Evolutionary conservation across 1,140 invertebrate genomes (phyloP).

Genomic region (Brachionus plicatilis): DNA sequence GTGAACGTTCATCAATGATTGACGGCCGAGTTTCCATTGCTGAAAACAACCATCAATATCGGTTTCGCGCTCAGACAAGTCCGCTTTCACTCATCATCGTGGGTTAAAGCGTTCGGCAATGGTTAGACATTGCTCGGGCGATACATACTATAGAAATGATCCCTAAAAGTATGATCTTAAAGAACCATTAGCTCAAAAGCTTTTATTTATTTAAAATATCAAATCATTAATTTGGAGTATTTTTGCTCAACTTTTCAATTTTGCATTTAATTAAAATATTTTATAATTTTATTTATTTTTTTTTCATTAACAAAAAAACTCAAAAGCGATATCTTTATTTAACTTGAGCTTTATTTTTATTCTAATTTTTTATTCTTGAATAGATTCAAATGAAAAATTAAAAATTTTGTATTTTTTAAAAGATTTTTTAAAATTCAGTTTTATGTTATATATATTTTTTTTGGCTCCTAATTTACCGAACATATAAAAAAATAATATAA

Average conservation of each 20-base stretch:
- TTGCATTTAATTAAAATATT: neutral
- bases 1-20: constrained; percentile 34
- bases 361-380: too few relatives aligned
- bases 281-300: neutral
- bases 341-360: too few relatives aligned
- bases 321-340: neutral
- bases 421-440: too few relatives aligned
- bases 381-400: too few relatives aligned
- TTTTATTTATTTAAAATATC: neutral
- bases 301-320: neutral
- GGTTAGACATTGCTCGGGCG: constrained; percentile 29
- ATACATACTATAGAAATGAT: constrained; percentile 33
- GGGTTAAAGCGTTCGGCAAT: constrained; percentile 30
- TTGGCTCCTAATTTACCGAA: too few relatives aligned
- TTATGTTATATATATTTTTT: too few relatives aligned
- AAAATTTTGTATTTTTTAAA: too few relatives aligned
- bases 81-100: constrained; percentile 21
- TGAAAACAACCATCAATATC: constrained; percentile 17
- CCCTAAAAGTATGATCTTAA: constrained; percentile 32
- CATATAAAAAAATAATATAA: too few relatives aligned
- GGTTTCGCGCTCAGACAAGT: constrained; percentile 15
- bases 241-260: neutral
- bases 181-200: neutral
- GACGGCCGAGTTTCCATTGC: neutral
- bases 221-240: neutral